These are phyloP conservation scores for Hippocampus barbouri DNA, from an alignment of 2,113 vertebrate genomes.

Conservation along the genomic window DNA sequence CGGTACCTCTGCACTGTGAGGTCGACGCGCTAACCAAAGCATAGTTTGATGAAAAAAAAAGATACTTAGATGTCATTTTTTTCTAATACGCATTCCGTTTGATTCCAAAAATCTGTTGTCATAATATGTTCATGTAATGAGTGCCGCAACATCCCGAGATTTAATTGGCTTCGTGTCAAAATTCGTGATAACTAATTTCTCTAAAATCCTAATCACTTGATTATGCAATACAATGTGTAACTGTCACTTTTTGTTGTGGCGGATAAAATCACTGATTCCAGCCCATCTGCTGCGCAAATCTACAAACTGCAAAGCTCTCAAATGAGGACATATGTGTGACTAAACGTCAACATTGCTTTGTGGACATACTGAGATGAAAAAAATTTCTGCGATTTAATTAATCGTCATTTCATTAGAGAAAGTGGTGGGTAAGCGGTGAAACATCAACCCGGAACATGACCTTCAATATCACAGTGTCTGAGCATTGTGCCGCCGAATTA, in stretches of 20 bases:
- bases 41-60: no score
- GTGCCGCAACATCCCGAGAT: neutral
- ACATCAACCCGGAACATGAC: slow-evolving; percentile 20
- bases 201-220: neutral
- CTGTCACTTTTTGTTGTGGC: slow-evolving; percentile 22
- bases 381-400: neutral
- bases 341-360: neutral
- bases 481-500: no score
- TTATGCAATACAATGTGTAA: slow-evolving; percentile 10
- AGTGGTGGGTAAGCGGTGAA: slow-evolving; percentile 12
- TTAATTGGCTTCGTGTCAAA: slow-evolving; percentile 3
- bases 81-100: no score
- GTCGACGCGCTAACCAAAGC: no score
- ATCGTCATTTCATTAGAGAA: slow-evolving; percentile 1
- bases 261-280: slow-evolving; percentile 17
- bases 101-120: no score
- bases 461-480: neutral
- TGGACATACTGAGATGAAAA: neutral
- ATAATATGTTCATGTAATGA: neutral
- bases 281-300: slow-evolving; percentile 27
- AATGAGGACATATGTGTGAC: neutral
- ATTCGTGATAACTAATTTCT: slow-evolving; percentile 6
- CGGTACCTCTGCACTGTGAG: no score
- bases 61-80: no score
- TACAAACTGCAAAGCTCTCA: slow-evolving; percentile 6